Evolutionary conservation across 2,888 invertebrate species (phyloP).

Genomic region (Spilarctia lutea): DNA sequence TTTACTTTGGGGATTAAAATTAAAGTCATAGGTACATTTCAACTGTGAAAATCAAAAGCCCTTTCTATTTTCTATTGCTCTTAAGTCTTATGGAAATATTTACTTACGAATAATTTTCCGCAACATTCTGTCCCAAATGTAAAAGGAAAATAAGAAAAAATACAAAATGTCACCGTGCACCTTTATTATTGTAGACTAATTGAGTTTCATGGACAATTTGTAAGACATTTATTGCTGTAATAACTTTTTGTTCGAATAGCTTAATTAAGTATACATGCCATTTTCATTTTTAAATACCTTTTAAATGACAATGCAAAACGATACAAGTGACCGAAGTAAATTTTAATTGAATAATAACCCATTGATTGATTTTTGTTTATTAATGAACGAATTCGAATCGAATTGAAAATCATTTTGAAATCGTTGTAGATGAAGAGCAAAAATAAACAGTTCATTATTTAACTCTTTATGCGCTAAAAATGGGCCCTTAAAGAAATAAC

Average conservation of each 20-base stretch:
- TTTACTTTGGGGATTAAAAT: background rate
- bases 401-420: background rate
- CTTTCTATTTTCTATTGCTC: background rate
- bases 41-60: background rate
- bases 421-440: background rate
- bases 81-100: background rate
- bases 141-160: constrained; percentile 19
- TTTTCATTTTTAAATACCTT: constrained; percentile 2
- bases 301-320: background rate
- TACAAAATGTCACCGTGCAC: constrained; percentile 14
- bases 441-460: background rate
- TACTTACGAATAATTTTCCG: background rate
- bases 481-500: background rate
- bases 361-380: background rate
- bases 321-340: no score
- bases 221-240: constrained; percentile 42
- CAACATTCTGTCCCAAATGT: constrained; percentile 27
- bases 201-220: constrained; percentile 46
- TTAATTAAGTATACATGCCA: constrained; percentile 26
- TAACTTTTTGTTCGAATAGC: constrained; percentile 37
- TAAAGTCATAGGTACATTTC: background rate
- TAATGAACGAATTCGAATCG: background rate
- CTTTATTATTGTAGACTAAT: constrained; percentile 41
- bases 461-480: background rate
- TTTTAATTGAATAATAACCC: background rate